Percentiles rank a stretch among this genome's conserved stretches.
Conservation (phyloP, 2,888 invertebrate species). For the Drosophila crucigera region DNA sequence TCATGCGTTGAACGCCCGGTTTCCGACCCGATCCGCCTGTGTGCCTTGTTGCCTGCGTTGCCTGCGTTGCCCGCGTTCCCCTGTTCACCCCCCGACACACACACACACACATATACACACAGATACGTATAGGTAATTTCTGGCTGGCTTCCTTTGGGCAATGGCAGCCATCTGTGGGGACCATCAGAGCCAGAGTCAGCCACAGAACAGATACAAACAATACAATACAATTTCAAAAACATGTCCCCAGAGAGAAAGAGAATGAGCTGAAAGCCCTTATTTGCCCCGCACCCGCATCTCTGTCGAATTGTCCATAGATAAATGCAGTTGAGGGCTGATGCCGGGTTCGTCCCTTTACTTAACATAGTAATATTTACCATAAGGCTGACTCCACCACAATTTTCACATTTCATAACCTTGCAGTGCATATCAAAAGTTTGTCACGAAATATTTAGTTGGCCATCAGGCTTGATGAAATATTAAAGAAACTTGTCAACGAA, state of each 20-base stretch:
- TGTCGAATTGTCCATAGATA: conserved; percentile 48
- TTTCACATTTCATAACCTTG: background rate
- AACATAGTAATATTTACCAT: background rate
- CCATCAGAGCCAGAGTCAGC: conserved; percentile 24
- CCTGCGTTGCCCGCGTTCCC: conserved; percentile 20
- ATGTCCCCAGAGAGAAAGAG: conserved; percentile 29
- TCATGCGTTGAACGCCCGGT: conserved; percentile 54
- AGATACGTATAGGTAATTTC: background rate
- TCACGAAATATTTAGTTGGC: background rate
- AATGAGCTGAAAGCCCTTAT: conserved; percentile 1
- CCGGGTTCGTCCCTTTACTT: conserved; percentile 50
- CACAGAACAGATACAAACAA: conserved; percentile 23
- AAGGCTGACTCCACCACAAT: background rate
- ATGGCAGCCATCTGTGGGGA: conserved; percentile 38
- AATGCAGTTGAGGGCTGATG: conserved; percentile 33
- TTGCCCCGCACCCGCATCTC: conserved; percentile 7
- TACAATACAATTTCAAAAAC: conserved; percentile 52
- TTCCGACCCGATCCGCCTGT: conserved; percentile 29
- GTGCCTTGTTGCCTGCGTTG: conserved; percentile 1
- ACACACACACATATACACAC: background rate
- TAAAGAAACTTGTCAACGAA: background rate
- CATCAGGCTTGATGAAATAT: background rate
- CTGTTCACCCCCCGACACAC: background rate
- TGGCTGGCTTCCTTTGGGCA: conserved; percentile 46
- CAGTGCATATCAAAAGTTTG: background rate